Conservation (phyloP, 30 jellyfish, hydroid and myxozoan species). For the Chrysaora quinquecirrha region DNA sequence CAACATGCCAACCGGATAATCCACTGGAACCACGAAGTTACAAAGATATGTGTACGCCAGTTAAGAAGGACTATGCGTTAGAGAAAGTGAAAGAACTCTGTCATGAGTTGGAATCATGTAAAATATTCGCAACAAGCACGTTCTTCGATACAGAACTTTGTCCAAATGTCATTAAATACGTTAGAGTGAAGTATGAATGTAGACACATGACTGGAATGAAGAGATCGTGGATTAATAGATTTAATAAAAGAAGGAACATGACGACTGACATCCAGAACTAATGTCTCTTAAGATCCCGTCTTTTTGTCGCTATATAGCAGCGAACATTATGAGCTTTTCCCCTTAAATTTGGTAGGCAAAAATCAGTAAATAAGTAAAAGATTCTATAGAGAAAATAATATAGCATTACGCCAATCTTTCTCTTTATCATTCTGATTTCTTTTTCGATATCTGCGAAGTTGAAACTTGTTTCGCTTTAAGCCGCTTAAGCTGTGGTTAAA, state of each 20-base stretch:
- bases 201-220: slow-evolving; percentile 89
- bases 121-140: slow-evolving; percentile 65
- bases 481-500: too few species aligned
- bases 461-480: too few species aligned
- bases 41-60: slow-evolving; percentile 88
- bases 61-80: slow-evolving; percentile 74
- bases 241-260: not conserved
- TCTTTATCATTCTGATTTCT: too few species aligned
- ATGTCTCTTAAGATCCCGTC: too few species aligned
- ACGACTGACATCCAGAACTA: not conserved
- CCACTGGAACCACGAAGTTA: slow-evolving; percentile 66
- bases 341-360: too few species aligned
- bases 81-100: slow-evolving; percentile 83
- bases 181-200: slow-evolving; percentile 87
- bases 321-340: too few species aligned
- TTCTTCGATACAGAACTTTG: slow-evolving; percentile 91
- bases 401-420: too few species aligned
- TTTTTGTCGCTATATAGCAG: too few species aligned
- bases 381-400: too few species aligned
- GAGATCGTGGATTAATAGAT: slow-evolving; percentile 54
- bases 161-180: slow-evolving; percentile 88
- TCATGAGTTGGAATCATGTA: slow-evolving; percentile 77
- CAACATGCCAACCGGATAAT: slow-evolving; percentile 80
- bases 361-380: too few species aligned
- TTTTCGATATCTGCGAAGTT: too few species aligned